Evolutionary conservation across 2,113 vertebrate species (phyloP).

Genomic region (Mus musculus): DNA sequence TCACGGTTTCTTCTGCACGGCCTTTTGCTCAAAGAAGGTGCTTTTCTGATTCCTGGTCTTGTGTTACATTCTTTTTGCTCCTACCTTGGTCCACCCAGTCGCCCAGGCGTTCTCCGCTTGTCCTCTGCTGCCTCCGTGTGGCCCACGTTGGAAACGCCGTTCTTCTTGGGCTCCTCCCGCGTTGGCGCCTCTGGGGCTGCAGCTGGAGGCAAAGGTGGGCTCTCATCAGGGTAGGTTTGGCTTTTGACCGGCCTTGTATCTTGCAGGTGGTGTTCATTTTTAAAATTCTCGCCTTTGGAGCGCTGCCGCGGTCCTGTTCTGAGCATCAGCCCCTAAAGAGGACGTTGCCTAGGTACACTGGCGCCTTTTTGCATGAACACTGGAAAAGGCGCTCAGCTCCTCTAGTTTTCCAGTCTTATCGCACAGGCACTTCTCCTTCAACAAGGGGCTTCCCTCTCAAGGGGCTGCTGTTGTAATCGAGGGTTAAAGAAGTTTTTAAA

Average conservation of each 20-base stretch:
- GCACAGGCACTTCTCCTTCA: too few species aligned
- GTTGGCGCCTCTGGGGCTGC: accelerated
- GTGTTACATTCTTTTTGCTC: not conserved
- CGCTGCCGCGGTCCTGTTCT: not conserved
- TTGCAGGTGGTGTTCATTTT: not conserved
- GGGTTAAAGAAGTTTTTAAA: not conserved
- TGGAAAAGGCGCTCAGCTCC: not conserved
- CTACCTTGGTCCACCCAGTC: not conserved
- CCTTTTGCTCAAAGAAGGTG: not conserved
- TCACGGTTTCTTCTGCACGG: not conserved
- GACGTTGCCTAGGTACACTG: too few species aligned
- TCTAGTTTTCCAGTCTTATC: not conserved
- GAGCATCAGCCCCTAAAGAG: not conserved
- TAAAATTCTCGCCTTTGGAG: not conserved
- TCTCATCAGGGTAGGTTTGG: not conserved
- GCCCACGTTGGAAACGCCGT: not conserved
- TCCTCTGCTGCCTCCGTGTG: slow-evolving; percentile 75
- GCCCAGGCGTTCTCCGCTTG: slow-evolving; percentile 28
- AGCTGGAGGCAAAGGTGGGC: not conserved
- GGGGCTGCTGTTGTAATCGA: too few species aligned
- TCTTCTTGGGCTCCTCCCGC: accelerated
- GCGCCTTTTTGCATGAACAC: not conserved
- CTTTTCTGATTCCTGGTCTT: not conserved
- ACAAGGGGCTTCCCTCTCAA: not conserved
- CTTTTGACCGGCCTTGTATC: not conserved